Conservation (phyloP, 2,797 vertebrate genomes). For the Onychomys arenicola region DNA sequence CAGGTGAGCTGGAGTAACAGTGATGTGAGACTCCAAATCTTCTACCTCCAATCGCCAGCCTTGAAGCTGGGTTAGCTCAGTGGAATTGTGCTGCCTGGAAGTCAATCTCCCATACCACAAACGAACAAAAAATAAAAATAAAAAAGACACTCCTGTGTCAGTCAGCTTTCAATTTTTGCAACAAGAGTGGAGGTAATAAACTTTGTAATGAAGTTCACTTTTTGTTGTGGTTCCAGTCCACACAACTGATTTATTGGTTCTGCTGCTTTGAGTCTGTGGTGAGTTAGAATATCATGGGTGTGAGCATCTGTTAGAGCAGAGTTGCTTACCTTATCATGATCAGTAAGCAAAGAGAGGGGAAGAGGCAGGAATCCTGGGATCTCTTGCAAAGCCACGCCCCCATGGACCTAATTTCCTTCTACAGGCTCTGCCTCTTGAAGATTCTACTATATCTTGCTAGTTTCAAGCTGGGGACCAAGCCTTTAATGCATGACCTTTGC, state of each 20-base stretch:
- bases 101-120: not conserved
- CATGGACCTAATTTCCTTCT: not conserved
- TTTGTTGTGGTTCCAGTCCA: not conserved
- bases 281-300: not conserved
- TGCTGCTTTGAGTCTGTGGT: not conserved
- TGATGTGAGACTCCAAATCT: not conserved
- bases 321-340: not conserved
- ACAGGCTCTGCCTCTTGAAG: not conserved
- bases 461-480: not conserved
- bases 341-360: not conserved
- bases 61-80: not conserved
- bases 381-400: not conserved
- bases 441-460: not conserved
- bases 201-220: not conserved
- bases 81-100: not conserved
- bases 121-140: not conserved
- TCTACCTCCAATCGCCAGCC: not conserved
- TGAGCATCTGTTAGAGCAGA: not conserved
- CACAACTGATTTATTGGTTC: no score
- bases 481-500: not conserved
- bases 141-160: not conserved
- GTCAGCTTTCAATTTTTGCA: not conserved
- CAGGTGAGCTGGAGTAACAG: not conserved
- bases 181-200: not conserved
- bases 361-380: accelerated